These are phyloP conservation scores for Ypsolopha sequella DNA, from an alignment of 2,888 invertebrate genomes.

Conservation along the genomic window DNA sequence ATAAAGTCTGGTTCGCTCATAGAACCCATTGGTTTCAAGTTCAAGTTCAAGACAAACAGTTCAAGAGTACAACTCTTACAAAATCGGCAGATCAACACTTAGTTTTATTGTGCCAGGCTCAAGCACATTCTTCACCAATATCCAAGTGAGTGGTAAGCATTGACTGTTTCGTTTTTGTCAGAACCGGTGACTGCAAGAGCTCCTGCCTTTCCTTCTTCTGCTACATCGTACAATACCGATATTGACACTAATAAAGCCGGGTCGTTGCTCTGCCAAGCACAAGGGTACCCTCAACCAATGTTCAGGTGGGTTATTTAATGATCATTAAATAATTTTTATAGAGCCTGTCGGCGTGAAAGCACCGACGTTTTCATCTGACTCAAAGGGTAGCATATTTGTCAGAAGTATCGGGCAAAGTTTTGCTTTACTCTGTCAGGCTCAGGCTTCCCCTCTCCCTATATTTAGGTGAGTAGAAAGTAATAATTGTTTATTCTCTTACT, in stretches of 20 bases:
- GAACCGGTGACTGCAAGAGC: conserved; percentile 64
- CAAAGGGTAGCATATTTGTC: conserved; percentile 74
- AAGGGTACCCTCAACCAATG: conserved; percentile 73
- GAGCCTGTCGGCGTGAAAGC: conserved; percentile 75
- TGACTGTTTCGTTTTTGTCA: conserved; percentile 14
- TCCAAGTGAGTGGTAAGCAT: conserved; percentile 73
- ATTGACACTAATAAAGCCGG: conserved; percentile 45
- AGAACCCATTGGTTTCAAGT: conserved; percentile 74
- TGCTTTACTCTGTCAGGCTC: conserved; percentile 73
- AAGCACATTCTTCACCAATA: conserved; percentile 75
- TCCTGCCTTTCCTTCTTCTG: conserved; percentile 62
- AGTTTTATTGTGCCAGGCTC: conserved; percentile 77
- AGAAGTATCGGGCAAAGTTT: conserved; percentile 68
- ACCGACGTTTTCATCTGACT: conserved; percentile 73
- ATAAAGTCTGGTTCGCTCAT: conserved; percentile 19
- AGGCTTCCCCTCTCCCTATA: conserved; percentile 74
- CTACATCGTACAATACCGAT: conserved; percentile 61
- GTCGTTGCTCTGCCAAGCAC: conserved; percentile 68
- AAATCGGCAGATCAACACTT: conserved; percentile 64
- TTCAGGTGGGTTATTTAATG: conserved; percentile 70
- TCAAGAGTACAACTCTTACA: conserved; percentile 72
- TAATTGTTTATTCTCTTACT: conserved; percentile 28
- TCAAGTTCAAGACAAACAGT: conserved; percentile 67
- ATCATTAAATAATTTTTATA: conserved; percentile 24
- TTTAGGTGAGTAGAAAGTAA: conserved; percentile 69